Base-by-base conservation (phyloP, 1,140 invertebrate genomes). In the Trissolcus basalis region DNA sequence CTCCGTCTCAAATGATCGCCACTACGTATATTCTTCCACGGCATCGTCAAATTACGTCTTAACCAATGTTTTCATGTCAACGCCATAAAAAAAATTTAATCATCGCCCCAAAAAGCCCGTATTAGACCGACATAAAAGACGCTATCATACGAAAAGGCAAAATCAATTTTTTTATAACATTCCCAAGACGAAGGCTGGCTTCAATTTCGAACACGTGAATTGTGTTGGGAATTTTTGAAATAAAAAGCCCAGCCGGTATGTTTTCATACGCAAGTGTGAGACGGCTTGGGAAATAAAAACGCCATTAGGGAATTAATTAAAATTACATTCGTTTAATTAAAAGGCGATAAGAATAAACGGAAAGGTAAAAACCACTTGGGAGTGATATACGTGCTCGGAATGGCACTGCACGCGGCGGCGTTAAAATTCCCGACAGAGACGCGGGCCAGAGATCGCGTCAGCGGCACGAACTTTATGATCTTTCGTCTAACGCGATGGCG, bases 371-470 rank as follows among this genome's bases (percentile, higher is more conserved):
- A 47, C 1, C 19, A 27, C 19, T 50, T 55, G 58, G 53, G 54
- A 44, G 73, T 53, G 60, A 58, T 47, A 33, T 65, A 82, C 80
- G 78, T 81, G 81, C 64, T 55, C 50, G 41, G 81, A 55, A 81
- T 83, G 51, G 58, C 77, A 68, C 76, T 78, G 70, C 71, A n/a
- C 10, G 9, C 3, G 9, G 16, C 27, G 58, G 67, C 58, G 67
- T 74, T 60, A 55, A 74, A 60, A 74, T 74, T 67, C 61, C 33
- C 36, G 49, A n/a, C 63, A 45, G 43, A 53, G 19, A 61, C 51
- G 53, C 50, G 56, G 47, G 53, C n/a, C 50, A 15, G 39, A 32
- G 27, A 44, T 70, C 6, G 19, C 19, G 67, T 70, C 59, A 55
- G 67, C 56, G 58, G 65, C 56, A 14, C 33, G n/a, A 33, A 58